These are phyloP conservation scores for Microcebus griseorufus DNA, from an alignment of 2,113 vertebrate species.

Conservation along the genomic window DNA sequence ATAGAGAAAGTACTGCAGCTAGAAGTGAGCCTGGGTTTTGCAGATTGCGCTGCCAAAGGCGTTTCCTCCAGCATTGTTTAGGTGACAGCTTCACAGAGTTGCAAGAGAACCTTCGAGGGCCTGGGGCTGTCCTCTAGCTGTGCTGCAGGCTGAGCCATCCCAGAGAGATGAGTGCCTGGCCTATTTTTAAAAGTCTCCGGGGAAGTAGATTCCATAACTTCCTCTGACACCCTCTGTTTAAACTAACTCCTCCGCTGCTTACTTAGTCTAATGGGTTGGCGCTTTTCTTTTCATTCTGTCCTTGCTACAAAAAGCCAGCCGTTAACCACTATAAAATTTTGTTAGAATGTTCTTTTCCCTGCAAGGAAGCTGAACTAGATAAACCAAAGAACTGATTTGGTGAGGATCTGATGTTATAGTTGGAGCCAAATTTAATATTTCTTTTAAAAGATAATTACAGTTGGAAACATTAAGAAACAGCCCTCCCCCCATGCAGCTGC, in stretches of 20 bases:
- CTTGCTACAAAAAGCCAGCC: not conserved
- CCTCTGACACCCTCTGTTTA: slow-evolving; percentile 49
- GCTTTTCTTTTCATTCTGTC: not conserved
- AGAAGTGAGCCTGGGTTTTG: not conserved
- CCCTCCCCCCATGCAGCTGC: not conserved
- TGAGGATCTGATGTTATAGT: not conserved
- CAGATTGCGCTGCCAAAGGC: not conserved
- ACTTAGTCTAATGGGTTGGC: not conserved
- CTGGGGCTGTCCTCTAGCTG: not conserved
- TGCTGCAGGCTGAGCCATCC: not conserved
- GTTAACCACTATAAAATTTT: not conserved
- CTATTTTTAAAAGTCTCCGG: slow-evolving; percentile 63
- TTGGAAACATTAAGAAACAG: not conserved
- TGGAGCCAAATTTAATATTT: not conserved
- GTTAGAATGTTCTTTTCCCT: not conserved
- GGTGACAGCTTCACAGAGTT: not conserved
- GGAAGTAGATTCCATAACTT: slow-evolving; percentile 42
- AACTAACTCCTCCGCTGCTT: slow-evolving; percentile 20
- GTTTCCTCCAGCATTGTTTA: not conserved
- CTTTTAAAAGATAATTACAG: not conserved
- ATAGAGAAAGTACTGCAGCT: not conserved
- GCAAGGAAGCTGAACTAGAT: not conserved
- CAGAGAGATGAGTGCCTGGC: slow-evolving; percentile 9
- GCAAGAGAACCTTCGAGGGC: not conserved
- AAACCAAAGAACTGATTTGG: not conserved